Base-by-base conservation (phyloP, 2,113 vertebrate species). In the Galemys pyrenaicus region DNA sequence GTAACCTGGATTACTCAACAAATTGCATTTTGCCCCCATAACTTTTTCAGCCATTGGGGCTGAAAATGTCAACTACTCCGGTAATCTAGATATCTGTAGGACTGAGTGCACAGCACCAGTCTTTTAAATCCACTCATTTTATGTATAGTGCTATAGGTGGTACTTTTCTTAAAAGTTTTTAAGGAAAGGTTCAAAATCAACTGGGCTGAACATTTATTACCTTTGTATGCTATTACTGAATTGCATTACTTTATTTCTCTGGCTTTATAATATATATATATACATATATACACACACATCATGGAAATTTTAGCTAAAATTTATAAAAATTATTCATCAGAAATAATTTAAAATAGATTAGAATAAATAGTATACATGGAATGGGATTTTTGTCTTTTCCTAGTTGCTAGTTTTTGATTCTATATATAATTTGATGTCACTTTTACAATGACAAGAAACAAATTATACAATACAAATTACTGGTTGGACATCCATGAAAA, bases 401-500 rank as follows among this genome's bases (percentile, higher is more conserved):
- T 35, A 37, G n/a, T 39, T 87, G n/a, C n/a, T n/a, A n/a, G n/a
- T n/a, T n/a, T 44, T 68, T 92, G 22, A 51, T 94, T 96, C 89
- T 82, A 20, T 30, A 2, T 87, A 80, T 80, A 86, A 81, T 56
- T 96, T 94, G 78, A 73, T 54, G 20, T 73, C 30, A 51, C 24
- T n/a, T 94, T 92, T 78, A 58, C 15, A 9, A 32, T 39, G 20
- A 58, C 5, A 64, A 84, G 32, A 92, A 93, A 7, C 26, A 84
- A 54, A 56, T 65, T 74, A 44, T 5, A 0, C 0, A 0, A 41
- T 89, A 83, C 86, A 54, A 70, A n/a, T 81, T 71, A 17, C 35
- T 54, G 10, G 35, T 56, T 6, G 8, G 24, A 28, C 9, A 58
- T 35, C 5, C 24, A 37, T 8, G 30, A 37, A 62, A 68, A 20